A percentile compares a stretch with the other conserved stretches of the same genome.
Evolutionary conservation across 2,797 vertebrate species (phyloP).

Genomic region (Nasua narica): DNA sequence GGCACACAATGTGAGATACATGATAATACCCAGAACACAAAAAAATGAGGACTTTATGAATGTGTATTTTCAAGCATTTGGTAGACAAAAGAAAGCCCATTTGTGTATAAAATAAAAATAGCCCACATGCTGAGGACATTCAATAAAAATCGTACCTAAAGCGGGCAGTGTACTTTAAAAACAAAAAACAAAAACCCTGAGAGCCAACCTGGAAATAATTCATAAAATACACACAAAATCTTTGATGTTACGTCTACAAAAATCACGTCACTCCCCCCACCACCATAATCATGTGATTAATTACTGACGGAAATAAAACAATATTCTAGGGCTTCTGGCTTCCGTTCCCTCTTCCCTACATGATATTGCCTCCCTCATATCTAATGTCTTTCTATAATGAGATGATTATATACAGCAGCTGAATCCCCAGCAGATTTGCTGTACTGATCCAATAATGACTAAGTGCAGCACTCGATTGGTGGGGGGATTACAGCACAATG

Average conservation of each 20-base stretch:
- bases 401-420: neutral
- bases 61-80: neutral
- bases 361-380: neutral
- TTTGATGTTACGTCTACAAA: neutral
- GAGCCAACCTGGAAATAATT: neutral
- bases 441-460: neutral
- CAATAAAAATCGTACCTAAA: neutral
- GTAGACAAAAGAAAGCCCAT: neutral
- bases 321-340: neutral
- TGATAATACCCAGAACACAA: neutral
- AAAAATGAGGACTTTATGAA: neutral
- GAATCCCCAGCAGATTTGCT: neutral
- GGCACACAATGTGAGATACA: neutral
- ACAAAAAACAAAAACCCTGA: neutral
- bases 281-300: neutral
- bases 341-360: neutral
- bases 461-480: neutral
- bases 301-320: neutral
- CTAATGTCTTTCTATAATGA: neutral
- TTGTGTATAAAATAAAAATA: neutral
- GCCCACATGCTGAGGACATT: neutral
- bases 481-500: neutral
- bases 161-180: neutral
- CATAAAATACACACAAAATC: neutral
- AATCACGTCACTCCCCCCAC: neutral